These are phyloP conservation scores for Napeogenes inachia DNA, from an alignment of 2,888 invertebrate species.

Conservation along the genomic window DNA sequence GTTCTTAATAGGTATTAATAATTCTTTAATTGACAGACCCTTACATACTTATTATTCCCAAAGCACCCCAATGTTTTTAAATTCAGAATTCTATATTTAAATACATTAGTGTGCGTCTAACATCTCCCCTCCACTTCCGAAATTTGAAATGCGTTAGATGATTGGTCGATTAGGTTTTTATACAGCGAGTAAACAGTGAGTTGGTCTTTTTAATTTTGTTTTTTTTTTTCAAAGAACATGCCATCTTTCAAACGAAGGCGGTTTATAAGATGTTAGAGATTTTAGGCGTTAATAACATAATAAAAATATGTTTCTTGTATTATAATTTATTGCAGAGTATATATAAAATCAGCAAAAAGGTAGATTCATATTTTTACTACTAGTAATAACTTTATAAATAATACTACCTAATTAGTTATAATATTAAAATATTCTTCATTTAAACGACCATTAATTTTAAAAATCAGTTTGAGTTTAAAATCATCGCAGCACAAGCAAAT, in stretches of 20 bases:
- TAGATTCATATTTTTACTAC: too few species aligned
- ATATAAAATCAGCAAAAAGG: too few species aligned
- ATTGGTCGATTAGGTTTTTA: conserved; percentile 49
- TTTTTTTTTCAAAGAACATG: conserved; percentile 23
- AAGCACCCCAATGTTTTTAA: conserved; percentile 9
- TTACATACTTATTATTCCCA: too few species aligned
- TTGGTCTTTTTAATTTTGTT: conserved; percentile 25
- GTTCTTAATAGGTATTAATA: too few species aligned
- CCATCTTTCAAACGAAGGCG: conserved; percentile 16
- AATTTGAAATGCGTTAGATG: conserved; percentile 69
- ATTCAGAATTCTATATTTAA: conserved; percentile 5
- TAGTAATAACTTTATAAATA: too few species aligned
- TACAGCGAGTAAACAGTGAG: conserved; percentile 22
- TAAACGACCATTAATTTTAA: background rate
- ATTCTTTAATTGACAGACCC: too few species aligned
- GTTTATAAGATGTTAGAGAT: too few species aligned
- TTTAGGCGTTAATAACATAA: too few species aligned
- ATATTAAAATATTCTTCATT: too few species aligned
- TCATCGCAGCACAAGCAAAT: conserved; percentile 16
- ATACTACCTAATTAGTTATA: too few species aligned
- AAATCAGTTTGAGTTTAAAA: conserved; percentile 1
- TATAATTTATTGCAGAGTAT: too few species aligned
- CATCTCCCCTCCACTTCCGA: conserved; percentile 35
- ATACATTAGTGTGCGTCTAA: conserved; percentile 48
- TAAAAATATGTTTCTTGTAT: too few species aligned